Percentiles rank a stretch among this genome's conserved stretches.
Conservation (phyloP, 1,140 invertebrate genomes). For the Cyphomyrmex costatus region DNA sequence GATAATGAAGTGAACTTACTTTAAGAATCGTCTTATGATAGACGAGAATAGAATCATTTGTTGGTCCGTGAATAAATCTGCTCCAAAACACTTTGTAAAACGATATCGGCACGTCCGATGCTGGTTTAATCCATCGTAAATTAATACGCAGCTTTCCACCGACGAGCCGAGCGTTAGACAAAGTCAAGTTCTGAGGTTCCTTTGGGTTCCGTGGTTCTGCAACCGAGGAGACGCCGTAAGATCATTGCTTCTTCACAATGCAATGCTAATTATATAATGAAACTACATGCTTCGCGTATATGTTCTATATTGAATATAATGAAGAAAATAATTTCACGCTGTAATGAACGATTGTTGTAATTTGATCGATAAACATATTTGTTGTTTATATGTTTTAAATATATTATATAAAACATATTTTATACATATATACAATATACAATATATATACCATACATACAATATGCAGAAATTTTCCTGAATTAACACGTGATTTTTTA, state of each 20-base stretch:
- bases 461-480: neutral
- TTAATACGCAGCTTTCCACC: constrained; percentile 87
- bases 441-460: no score
- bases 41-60: constrained; percentile 88
- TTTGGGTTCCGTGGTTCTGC: constrained; percentile 89
- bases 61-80: constrained; percentile 86
- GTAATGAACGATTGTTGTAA: neutral
- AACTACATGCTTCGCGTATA: neutral
- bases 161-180: constrained; percentile 86
- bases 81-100: constrained; percentile 90
- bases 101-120: constrained; percentile 89
- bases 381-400: neutral
- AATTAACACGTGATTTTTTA: neutral
- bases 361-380: neutral
- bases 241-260: neutral
- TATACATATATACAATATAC: no score
- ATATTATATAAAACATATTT: no score
- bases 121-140: constrained; percentile 89
- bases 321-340: neutral
- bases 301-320: neutral
- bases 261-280: neutral
- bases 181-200: constrained; percentile 88
- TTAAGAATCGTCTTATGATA: constrained; percentile 88
- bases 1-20: constrained; percentile 80
- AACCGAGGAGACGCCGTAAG: constrained; percentile 30